These are phyloP conservation scores for Cydia splendana DNA, from an alignment of 1,140 invertebrate genomes.

Conservation along the genomic window DNA sequence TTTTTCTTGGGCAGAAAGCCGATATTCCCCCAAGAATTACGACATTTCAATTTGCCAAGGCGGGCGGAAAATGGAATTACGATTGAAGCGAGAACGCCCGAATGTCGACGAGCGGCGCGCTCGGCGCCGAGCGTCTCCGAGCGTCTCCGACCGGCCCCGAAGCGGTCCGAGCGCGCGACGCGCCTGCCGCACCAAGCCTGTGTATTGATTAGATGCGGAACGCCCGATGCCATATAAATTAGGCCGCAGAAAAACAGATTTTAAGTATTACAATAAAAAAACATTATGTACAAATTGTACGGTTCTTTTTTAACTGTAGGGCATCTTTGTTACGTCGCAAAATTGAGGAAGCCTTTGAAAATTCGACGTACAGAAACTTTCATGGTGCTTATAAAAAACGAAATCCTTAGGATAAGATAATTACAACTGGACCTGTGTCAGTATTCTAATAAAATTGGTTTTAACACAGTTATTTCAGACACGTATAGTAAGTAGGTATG, in stretches of 20 bases:
- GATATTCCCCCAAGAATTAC: conserved; percentile 80
- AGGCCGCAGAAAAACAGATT: conserved; percentile 77
- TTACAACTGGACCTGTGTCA: background rate
- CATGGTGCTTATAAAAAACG: background rate
- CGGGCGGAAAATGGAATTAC: conserved; percentile 80
- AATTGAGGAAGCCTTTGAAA: background rate
- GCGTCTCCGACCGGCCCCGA: conserved; percentile 57
- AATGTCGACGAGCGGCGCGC: conserved; percentile 58
- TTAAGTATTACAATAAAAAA: conserved; percentile 41
- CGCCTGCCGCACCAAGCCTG: conserved; percentile 59
- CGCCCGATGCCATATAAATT: conserved; percentile 79
- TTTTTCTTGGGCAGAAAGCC: conserved; percentile 79
- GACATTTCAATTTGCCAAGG: conserved; percentile 81
- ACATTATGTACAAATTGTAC: conserved; percentile 38
- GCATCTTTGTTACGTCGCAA: background rate
- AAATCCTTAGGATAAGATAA: background rate
- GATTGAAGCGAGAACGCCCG: conserved; percentile 76
- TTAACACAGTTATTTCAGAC: background rate
- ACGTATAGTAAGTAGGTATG: background rate
- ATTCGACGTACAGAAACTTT: background rate
- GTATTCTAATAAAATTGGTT: background rate
- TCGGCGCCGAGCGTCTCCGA: conserved; percentile 58
- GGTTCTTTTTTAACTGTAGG: background rate
- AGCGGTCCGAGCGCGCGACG: conserved; percentile 50
- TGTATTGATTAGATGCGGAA: conserved; percentile 81